Base-by-base conservation (phyloP, 2,888 invertebrate species). In the Rotaria sp. region DNA sequence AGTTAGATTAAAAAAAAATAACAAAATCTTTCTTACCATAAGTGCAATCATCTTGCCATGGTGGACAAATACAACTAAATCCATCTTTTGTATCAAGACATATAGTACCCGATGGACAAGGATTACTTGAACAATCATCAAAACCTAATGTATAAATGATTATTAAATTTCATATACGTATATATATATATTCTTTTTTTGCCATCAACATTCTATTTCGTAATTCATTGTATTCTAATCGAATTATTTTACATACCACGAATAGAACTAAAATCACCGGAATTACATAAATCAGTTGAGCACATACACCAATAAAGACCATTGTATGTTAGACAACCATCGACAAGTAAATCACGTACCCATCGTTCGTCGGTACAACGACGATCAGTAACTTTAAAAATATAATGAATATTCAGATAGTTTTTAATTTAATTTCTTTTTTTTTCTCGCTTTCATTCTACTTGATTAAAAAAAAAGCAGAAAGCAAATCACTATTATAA, bases 61-160 rank as follows among this genome's bases (percentile, higher is more conserved):
- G 75, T 80, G 75, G 75, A 80, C 75, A 80, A 13, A 80, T 80
- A 45, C 75, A 80, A 80, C 75, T 80, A 8, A 80, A 80, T 1
- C 86, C 86, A 80, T 86, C 86, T 38, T 57, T 85, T 35, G 86
- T 86, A 84, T 86, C 86, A 26, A 86, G 67, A 59, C 86, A 86
- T 26, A 55, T 59, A 48, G 85, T 85, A 11, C 86, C 80, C 15
- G 50, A 30, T 41, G 86, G 86, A 50, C 86, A 86, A 15, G 86
- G 86, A 86, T 85, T 84, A 35, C 13, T 24, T 24, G 86, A 86
- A 52, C 86, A 86, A 84, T 86, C 86, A 74, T 86, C 86, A 35
- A 55, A 75, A 5, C 86, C 75, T 80, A 80, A 41, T 59, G 18
- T 35, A 24, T 8, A 24, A 45, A 45, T 26, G 15, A 30, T 26